Evolutionary conservation across 2,797 vertebrate genomes (phyloP).

Genomic region (Phoeniculus purpureus): DNA sequence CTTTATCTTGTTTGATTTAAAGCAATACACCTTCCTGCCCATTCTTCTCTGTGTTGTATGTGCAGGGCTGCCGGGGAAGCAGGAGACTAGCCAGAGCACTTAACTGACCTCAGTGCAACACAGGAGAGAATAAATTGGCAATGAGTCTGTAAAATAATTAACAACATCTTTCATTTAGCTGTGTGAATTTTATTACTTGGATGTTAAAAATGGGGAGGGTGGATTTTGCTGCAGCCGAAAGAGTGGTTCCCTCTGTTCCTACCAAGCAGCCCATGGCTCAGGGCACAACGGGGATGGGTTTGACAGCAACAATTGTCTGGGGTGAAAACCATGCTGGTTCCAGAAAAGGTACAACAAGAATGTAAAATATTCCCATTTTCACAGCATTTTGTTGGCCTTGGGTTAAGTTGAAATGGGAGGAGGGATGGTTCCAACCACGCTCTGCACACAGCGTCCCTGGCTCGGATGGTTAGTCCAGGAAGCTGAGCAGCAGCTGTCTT

Average conservation of each 20-base stretch:
- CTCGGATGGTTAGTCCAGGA: background rate
- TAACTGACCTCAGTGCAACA: constrained; percentile 4
- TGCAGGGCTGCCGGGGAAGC: background rate
- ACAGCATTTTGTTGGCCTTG: accelerated
- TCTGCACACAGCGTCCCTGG: background rate
- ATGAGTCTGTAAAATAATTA: constrained; percentile 38
- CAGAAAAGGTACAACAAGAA: background rate
- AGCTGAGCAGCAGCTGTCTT: background rate
- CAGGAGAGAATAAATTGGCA: constrained; percentile 7
- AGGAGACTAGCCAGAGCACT: background rate
- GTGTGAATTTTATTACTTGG: constrained; percentile 63
- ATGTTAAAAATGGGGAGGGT: constrained; percentile 17
- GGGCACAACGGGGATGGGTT: background rate
- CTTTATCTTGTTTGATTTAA: constrained; percentile 27
- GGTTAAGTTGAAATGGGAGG: background rate
- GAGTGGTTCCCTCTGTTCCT: background rate
- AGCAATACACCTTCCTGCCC: background rate
- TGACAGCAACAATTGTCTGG: background rate
- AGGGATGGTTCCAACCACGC: background rate
- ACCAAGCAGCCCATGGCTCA: background rate
- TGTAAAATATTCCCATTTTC: background rate
- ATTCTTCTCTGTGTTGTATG: accelerated
- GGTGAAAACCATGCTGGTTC: background rate
- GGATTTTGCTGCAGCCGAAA: constrained; percentile 21
- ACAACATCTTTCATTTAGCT: constrained; percentile 65